Evolutionary conservation across 2,888 invertebrate species (phyloP).

Genomic region (Zonitis immaculata): DNA sequence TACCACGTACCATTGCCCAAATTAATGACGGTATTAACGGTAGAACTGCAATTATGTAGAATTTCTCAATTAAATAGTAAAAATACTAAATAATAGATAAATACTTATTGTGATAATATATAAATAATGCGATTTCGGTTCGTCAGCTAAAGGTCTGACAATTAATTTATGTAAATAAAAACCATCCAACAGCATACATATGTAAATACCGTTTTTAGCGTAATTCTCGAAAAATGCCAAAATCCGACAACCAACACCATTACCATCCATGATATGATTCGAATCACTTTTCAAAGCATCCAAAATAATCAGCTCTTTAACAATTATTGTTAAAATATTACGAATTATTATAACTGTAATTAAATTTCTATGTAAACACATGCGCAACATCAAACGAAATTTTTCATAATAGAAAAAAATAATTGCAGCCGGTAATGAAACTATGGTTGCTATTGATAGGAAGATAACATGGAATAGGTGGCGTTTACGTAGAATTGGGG

Average conservation of each 20-base stretch:
- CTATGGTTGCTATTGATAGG: slow-evolving; percentile 51
- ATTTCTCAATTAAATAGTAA: not conserved
- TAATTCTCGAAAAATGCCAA: slow-evolving; percentile 55
- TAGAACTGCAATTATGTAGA: slow-evolving; percentile 38
- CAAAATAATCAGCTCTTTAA: slow-evolving; percentile 55
- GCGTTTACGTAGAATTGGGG: slow-evolving; percentile 51
- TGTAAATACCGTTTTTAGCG: slow-evolving; percentile 58
- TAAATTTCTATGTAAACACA: slow-evolving; percentile 58
- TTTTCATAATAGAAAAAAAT: slow-evolving; percentile 55
- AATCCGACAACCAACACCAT: slow-evolving; percentile 53
- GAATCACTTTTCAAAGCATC: slow-evolving; percentile 53
- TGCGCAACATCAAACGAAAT: slow-evolving; percentile 51
- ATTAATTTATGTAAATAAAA: slow-evolving; percentile 63
- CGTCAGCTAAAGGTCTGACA: slow-evolving; percentile 58
- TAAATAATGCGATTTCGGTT: slow-evolving; percentile 51
- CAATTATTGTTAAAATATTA: slow-evolving; percentile 55
- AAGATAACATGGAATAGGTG: slow-evolving; percentile 55
- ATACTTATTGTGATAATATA: slow-evolving; percentile 51
- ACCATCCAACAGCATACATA: slow-evolving; percentile 66
- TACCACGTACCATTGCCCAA: slow-evolving; percentile 55
- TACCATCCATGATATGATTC: slow-evolving; percentile 48
- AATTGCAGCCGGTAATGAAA: slow-evolving; percentile 56
- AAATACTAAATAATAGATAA: slow-evolving; percentile 20
- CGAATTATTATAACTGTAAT: slow-evolving; percentile 56
- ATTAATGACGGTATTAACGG: slow-evolving; percentile 53